Evolutionary conservation across 2,113 vertebrate genomes (phyloP), one percentile per base, ranked within the genome.

Genomic region (Oreochromis aureus): DNA sequence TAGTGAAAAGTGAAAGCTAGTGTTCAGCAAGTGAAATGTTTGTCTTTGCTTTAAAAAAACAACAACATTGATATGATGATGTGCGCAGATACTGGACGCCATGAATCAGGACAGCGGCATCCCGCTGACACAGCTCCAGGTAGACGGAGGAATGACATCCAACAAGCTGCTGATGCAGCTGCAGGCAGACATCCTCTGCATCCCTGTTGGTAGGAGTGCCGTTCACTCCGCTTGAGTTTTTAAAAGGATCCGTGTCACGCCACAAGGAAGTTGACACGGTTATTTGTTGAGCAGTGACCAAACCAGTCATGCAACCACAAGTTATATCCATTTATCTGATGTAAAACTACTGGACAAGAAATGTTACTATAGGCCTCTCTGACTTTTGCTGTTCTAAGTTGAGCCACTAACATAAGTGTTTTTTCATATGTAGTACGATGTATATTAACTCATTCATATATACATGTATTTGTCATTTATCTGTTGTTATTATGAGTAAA

Each of bases 71-170:
- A 44, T 44, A 8, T 15, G 18, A 71, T 22, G 39, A 71, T 71
- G 39, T 71, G 39, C 2, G 86, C 90, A 99, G 98, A 98, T 99
- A 91, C 93, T 99, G 88, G 98, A 99, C 71, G 98, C 98, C 81
- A 98, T 99, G 95, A 98, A 99, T 91, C 97, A 98, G 11, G 98
- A 99, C 96, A 97, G 97, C 89, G 98, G 98, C 30, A 97, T 98
- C 89, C 97, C 98, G n/a, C 96, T 99, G 9, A 97, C 87, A 19
- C 97, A 97, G 89, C 95, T 99, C 79, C 98, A 98, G 90, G 98
- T 99, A 78, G 98, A 99, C 0, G 98, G 98, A 93, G 98, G 98
- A 85, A 99, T 99, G 98, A 99, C 98, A 18, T 97, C 94, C 89
- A 99, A 98, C 93, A 97, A 96, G 90, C 91, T 98, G 89, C 97